phyloP scores from a whole-genome alignment of 2,797 vertebrate genomes.

The Anas bahamensis region DNA sequence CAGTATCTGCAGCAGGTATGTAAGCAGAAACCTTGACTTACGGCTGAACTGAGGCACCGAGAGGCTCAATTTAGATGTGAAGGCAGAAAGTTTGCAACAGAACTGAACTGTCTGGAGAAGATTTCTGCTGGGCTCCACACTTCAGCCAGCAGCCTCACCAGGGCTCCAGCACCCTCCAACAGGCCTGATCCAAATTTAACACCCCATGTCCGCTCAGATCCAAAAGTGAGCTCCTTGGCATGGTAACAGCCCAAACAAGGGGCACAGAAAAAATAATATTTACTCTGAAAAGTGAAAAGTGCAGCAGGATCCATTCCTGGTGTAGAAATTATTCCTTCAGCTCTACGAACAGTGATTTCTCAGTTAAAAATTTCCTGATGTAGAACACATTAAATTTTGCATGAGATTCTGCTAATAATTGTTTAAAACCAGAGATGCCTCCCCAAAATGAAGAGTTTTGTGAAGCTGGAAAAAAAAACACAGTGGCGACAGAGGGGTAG shows the following conservation, averaged over 20 bases:
- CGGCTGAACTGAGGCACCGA: neutral
- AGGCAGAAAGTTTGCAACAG: neutral
- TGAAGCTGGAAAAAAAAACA: neutral
- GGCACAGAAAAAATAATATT: neutral
- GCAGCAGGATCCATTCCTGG: neutral
- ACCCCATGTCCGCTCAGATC: neutral
- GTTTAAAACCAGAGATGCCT: neutral
- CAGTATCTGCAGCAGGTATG: neutral
- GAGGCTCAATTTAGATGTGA: neutral
- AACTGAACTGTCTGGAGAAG: neutral
- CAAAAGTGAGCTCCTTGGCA: neutral
- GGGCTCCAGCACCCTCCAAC: neutral
- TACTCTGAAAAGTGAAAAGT: neutral
- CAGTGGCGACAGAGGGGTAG: fast-evolving
- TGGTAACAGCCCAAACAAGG: neutral
- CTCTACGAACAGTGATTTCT: neutral
- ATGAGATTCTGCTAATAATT: neutral
- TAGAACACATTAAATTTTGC: neutral
- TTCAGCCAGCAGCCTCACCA: neutral
- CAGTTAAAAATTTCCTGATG: neutral
- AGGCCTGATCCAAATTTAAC: neutral
- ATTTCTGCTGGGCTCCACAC: neutral
- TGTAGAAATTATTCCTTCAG: neutral
- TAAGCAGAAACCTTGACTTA: neutral
- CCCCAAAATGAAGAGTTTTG: neutral